phyloP scores from a whole-genome alignment of 2,888 invertebrate species.

The Liodrosophila aerea region DNA sequence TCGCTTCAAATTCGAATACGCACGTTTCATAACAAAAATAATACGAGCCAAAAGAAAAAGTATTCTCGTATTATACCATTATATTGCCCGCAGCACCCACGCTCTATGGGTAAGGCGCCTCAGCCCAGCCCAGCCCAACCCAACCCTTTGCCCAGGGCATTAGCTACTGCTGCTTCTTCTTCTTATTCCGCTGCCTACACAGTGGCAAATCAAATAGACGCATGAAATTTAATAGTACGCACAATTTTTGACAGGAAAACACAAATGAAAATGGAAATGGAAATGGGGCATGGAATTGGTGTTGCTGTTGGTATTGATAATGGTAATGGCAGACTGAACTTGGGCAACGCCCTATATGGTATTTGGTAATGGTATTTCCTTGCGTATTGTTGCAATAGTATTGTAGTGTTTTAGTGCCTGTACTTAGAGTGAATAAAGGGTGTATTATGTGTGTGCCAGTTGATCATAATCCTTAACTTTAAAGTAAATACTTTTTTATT shows the following conservation, averaged over 20 bases:
- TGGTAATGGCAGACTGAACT: slow-evolving; percentile 21
- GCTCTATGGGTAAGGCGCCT: slow-evolving; percentile 2
- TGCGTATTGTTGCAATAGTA: not conserved
- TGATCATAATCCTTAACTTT: too few species aligned
- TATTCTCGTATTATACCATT: slow-evolving; percentile 5
- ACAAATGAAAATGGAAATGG: slow-evolving; percentile 39
- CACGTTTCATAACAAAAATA: slow-evolving; percentile 67
- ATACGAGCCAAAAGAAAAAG: slow-evolving; percentile 32
- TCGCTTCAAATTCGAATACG: slow-evolving; percentile 72
- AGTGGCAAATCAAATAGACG: slow-evolving; percentile 69
- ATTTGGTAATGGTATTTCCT: not conserved
- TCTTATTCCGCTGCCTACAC: slow-evolving; percentile 11
- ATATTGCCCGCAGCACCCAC: slow-evolving; percentile 21
- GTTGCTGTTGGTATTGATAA: slow-evolving; percentile 22
- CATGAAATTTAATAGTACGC: slow-evolving; percentile 71
- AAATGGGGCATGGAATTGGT: slow-evolving; percentile 24
- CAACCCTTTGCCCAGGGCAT: slow-evolving; percentile 56
- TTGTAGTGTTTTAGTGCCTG: slow-evolving; percentile 1
- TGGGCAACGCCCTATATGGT: slow-evolving; percentile 30
- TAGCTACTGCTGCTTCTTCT: slow-evolving; percentile 28
- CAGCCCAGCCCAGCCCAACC: slow-evolving; percentile 15
- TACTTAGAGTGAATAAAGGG: not conserved
- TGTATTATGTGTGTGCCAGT: too few species aligned
- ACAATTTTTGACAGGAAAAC: slow-evolving; percentile 63
- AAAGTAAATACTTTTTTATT: too few species aligned